Conservation (phyloP, 1,140 invertebrate species). For the Intoshia linei region DNA sequence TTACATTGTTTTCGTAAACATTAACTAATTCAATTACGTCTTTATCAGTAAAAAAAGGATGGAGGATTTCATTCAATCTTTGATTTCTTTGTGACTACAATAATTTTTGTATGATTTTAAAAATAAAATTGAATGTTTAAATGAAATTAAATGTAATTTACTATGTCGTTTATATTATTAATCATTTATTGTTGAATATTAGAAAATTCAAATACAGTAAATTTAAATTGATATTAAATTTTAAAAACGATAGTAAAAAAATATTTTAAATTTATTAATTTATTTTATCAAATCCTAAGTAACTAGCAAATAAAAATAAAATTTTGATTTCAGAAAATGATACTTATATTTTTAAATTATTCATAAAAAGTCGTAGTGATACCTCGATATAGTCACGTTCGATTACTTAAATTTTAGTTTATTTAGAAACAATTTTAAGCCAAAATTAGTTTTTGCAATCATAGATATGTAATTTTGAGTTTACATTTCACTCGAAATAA, state of each 20-base stretch:
- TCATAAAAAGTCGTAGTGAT: no score
- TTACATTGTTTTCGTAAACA: constrained; percentile 58
- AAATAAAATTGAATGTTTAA: not conserved
- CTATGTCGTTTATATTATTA: not conserved
- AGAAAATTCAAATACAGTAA: not conserved
- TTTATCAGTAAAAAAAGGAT: constrained; percentile 76
- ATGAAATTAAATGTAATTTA: no score
- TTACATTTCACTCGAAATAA: no score
- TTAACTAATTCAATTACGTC: constrained; percentile 61
- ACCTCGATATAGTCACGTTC: no score
- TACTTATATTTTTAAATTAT: no score
- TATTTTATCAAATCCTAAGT: no score
- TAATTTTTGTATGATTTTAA: not conserved
- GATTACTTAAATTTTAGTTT: no score
- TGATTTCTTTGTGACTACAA: constrained; percentile 64
- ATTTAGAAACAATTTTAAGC: no score
- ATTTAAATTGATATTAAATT: not conserved
- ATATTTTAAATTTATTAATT: not conserved
- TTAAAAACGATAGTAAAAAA: not conserved
- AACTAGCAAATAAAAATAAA: no score
- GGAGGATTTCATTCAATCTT: constrained; percentile 84
- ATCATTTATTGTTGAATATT: not conserved
- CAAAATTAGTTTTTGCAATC: no score
- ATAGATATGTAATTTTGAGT: no score
- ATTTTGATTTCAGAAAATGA: no score